Evolutionary conservation across 2,888 invertebrate genomes (phyloP).

Genomic region (Drosophila ochracea): DNA sequence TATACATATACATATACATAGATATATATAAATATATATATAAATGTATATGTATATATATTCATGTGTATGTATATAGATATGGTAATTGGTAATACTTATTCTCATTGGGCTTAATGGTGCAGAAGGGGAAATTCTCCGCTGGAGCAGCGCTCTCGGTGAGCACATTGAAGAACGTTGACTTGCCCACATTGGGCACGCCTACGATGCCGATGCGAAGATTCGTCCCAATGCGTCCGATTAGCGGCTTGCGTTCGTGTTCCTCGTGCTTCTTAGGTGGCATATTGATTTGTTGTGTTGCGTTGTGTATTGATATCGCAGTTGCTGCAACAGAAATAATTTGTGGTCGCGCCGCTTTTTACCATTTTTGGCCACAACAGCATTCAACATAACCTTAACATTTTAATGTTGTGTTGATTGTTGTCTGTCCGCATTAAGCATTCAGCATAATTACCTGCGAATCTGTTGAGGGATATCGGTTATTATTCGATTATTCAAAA

Average conservation of each 20-base stretch:
- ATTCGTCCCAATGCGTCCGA: conserved; percentile 98
- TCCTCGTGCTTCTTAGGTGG: conserved; percentile 96
- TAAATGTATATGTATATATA: not conserved
- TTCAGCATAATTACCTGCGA: conserved; percentile 17
- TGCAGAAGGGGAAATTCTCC: conserved; percentile 99
- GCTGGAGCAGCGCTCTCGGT: conserved; percentile 99
- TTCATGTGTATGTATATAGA: not conserved
- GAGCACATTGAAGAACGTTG: conserved; percentile 99
- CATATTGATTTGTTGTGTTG: conserved; percentile 66
- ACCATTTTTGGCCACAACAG: conserved; percentile 49
- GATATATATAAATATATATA: not conserved
- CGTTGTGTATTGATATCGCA: conserved; percentile 1
- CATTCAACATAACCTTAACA: conserved; percentile 43
- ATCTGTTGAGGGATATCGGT: not conserved
- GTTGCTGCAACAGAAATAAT: not conserved
- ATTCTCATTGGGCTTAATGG: conserved; percentile 99
- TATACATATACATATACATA: not conserved
- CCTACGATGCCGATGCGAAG: conserved; percentile 97
- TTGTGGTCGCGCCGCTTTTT: conserved; percentile 12
- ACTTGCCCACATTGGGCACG: conserved; percentile 99
- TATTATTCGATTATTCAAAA: not conserved
- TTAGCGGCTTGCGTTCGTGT: conserved; percentile 94
- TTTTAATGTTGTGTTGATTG: conserved; percentile 10
- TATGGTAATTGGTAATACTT: conserved; percentile 88
- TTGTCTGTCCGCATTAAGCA: not conserved